Conservation (phyloP, 1,140 invertebrate species). For the Nasonia giraulti region DNA sequence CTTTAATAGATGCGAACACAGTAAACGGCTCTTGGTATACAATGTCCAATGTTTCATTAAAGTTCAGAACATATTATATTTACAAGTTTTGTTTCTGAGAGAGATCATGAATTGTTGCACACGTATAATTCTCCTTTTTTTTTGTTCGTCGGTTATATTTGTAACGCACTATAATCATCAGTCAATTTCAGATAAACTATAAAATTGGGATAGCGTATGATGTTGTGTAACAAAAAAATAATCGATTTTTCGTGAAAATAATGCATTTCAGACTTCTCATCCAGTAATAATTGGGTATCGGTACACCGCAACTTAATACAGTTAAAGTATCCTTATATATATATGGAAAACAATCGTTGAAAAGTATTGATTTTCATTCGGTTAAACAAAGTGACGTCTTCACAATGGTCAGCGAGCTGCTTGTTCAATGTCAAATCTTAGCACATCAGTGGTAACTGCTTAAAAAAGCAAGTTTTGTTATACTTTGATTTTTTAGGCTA, state of each 20-base stretch:
- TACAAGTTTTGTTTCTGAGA: no score
- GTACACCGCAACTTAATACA: not conserved
- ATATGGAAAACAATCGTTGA: not conserved
- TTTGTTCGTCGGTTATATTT: no score
- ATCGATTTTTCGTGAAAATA: not conserved
- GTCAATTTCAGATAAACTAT: no score
- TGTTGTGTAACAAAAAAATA: not conserved
- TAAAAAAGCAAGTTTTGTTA: constrained; percentile 16
- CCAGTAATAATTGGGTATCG: not conserved
- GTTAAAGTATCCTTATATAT: constrained; percentile 2
- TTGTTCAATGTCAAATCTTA: not conserved
- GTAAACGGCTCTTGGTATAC: no score
- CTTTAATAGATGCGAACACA: no score
- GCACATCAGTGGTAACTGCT: constrained; percentile 17
- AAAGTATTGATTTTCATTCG: constrained; percentile 4
- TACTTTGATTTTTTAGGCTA: constrained; percentile 16
- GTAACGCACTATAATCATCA: no score
- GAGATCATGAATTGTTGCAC: no score
- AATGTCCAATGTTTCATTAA: no score
- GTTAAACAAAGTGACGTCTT: constrained; percentile 15
- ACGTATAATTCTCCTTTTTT: no score
- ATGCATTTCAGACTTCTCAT: constrained; percentile 28
- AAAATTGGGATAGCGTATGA: not conserved
- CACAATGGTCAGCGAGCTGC: constrained; percentile 2
- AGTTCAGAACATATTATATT: no score